These are phyloP conservation scores for Periophthalmodon schlosseri DNA, from an alignment of 2,113 vertebrate genomes.

Conservation along the genomic window DNA sequence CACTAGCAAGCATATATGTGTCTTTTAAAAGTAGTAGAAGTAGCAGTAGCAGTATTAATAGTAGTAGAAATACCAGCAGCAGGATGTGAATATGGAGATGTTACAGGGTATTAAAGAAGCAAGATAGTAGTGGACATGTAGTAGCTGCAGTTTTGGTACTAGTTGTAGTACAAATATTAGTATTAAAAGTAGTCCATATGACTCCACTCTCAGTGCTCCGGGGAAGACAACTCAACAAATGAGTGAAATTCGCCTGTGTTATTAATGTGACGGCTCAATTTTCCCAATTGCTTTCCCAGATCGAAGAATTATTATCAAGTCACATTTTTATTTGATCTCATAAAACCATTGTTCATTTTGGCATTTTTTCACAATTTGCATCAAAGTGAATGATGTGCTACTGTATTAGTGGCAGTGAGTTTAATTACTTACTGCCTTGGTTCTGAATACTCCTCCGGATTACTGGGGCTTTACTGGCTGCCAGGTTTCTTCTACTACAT, in stretches of 20 bases:
- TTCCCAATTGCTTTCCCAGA: slow-evolving; percentile 25
- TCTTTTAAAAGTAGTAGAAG: too few relatives aligned
- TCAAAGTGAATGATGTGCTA: slow-evolving; percentile 3
- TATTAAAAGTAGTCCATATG: background rate
- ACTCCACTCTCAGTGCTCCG: background rate
- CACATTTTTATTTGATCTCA: slow-evolving; percentile 1
- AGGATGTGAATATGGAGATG: too few relatives aligned
- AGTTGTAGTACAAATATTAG: too few relatives aligned
- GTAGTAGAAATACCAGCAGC: too few relatives aligned
- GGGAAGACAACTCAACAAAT: background rate
- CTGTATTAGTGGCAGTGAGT: slow-evolving; percentile 7
- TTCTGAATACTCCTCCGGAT: background rate
- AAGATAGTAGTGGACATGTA: too few relatives aligned
- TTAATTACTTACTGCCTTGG: slow-evolving; percentile 15
- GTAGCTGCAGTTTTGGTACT: too few relatives aligned
- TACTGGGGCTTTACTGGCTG: slow-evolving; percentile 5
- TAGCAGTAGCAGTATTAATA: too few relatives aligned
- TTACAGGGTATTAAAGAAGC: too few relatives aligned
- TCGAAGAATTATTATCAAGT: background rate
- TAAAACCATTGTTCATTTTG: slow-evolving; percentile 5
- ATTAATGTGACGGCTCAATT: slow-evolving; percentile 2
- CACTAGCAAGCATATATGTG: too few relatives aligned
- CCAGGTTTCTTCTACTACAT: slow-evolving; percentile 6
- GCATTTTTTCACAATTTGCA: background rate
- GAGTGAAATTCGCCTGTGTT: background rate